Conservation (phyloP, 1,140 invertebrate species). For the Trachymyrmex cornetzi region DNA sequence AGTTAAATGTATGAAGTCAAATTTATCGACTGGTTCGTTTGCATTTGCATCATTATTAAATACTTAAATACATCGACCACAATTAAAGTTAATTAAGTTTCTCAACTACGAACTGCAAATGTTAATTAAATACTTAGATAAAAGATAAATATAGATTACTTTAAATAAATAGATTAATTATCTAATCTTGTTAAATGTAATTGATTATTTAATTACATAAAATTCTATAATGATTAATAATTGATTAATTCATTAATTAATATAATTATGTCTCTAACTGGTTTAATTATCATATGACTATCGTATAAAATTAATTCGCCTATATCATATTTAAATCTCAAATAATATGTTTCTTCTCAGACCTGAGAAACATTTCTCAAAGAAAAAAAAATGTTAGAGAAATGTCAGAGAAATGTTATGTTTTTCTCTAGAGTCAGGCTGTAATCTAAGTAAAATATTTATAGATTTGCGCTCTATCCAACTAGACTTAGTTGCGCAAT, state of each 20-base stretch:
- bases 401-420: too few relatives aligned
- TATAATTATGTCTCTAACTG: not conserved
- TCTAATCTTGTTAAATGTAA: not conserved
- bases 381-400: too few relatives aligned
- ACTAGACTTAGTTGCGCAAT: not conserved
- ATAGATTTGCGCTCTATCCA: not conserved
- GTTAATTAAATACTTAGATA: not conserved
- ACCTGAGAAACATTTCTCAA: too few relatives aligned
- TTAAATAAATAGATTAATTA: not conserved
- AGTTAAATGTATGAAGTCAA: constrained; percentile 57
- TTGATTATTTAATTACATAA: not conserved
- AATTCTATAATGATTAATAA: too few relatives aligned
- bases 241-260: not conserved
- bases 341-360: not conserved
- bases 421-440: constrained; percentile 21
- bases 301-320: not conserved
- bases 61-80: not conserved
- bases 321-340: not conserved
- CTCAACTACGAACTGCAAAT: not conserved
- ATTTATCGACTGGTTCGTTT: constrained; percentile 73
- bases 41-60: not conserved
- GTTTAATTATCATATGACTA: not conserved
- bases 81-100: not conserved
- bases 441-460: not conserved
- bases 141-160: not conserved